phyloP scores from a whole-genome alignment of 2,888 invertebrate species.

The Mythimna pallens region DNA sequence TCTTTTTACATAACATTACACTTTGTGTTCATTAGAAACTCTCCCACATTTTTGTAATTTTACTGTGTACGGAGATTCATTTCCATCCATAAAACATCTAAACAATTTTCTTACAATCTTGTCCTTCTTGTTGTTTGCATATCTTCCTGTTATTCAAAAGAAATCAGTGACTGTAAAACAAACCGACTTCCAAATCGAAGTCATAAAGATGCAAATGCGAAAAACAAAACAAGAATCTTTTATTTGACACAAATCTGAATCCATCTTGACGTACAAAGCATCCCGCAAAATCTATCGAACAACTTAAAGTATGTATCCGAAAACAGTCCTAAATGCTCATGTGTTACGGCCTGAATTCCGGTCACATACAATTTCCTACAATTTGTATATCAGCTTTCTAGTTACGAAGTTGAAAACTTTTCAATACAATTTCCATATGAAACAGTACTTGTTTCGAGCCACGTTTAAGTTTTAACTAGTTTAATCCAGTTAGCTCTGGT shows the following conservation, averaged over 20 bases:
- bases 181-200: conserved; percentile 29
- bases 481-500: conserved; percentile 41
- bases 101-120: background rate
- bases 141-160: conserved; percentile 26
- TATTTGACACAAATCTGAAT: conserved; percentile 39
- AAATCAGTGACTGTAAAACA: conserved; percentile 36
- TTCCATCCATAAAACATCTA: background rate
- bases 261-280: conserved; percentile 25
- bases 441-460: conserved; percentile 43
- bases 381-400: conserved; percentile 29
- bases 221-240: conserved; percentile 36
- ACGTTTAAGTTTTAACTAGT: conserved; percentile 57
- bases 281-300: conserved; percentile 31
- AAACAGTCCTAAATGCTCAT: conserved; percentile 8
- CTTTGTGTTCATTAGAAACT: background rate
- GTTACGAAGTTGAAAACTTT: conserved; percentile 42
- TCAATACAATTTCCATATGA: conserved; percentile 55
- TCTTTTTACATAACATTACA: background rate
- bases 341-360: conserved; percentile 23
- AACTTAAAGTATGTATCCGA: conserved; percentile 12
- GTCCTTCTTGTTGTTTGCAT: background rate
- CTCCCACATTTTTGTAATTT: background rate
- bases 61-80: background rate
- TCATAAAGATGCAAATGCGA: conserved; percentile 34
- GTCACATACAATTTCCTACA: conserved; percentile 2